Evolutionary conservation across 2,797 vertebrate species (phyloP), one percentile per base, ranked within the genome.

Genomic region (Enteromius radiatus): DNA sequence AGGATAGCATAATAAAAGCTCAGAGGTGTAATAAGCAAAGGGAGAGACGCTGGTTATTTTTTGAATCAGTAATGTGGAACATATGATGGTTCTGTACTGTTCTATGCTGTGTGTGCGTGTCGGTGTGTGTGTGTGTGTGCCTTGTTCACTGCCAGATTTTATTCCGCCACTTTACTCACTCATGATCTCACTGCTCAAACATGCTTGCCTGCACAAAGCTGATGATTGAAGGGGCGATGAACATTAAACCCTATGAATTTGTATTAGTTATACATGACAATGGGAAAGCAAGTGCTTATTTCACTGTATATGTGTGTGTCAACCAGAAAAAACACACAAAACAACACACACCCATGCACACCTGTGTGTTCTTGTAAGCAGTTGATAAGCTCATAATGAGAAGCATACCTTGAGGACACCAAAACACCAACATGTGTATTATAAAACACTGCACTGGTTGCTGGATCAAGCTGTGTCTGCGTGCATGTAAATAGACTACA

Each of bases 171-270:
- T 93, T 94, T 92, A 91, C 89, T 91, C 83, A 83, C 88, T 88
- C 85, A 92, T 96, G 95, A 96, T 94, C 93, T 96, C 96, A 96
- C 88, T 87, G 91, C 91, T 92, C 90, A 93, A 90, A 93, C 89
- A 94, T 84, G 95, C 89, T 94, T 88, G 92, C 94, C 93, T 94
- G 93, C 90, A 88, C 89, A 86, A 67, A 79, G 84, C 41, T 75
- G 84, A 83, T 78, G 78, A 85, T 78, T 85, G 74, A 76, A 49
- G 52, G 84, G 69, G 69, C 75, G 49, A 87, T 17, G 5, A 49
- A 45, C 36, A 74, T 78, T 69, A 81, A 73, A 45, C 59, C 52
- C 45, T 78, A 52, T 56, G 43, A 76, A 26, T 76, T 21, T 64
- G 65, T 65, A 63, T 23, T 26, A 76, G 73, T 78, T 31, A 21